Evolutionary conservation across 2,113 vertebrate genomes (phyloP), one percentile per base, ranked within the genome.

Genomic region (Rhea americana): DNA sequence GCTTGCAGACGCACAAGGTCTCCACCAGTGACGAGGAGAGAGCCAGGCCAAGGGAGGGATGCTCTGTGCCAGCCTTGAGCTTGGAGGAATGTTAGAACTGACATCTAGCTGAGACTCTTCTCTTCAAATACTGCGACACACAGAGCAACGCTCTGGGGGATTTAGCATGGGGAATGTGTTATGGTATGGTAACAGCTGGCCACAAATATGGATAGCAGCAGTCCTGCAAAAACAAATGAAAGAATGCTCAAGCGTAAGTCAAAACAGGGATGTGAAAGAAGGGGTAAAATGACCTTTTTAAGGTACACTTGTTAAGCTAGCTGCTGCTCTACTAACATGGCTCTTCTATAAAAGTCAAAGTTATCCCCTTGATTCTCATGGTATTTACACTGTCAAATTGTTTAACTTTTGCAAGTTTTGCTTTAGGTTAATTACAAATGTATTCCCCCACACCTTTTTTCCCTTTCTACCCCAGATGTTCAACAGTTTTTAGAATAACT

Each of bases 1-100:
- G 2, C 82, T 92, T 77, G 89, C 61, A 71, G 89, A 56, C 48
- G 17, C 8, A 39, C 55, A 77, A 51, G 67, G 61, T 83, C 76
- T 39, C 20, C 11, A 18, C 22, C 30, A 62, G 41, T 0, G 1
- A 82, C 25, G 25, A 76, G 16, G 20, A 85, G 51, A 55, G 53
- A 39, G 87, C 21, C 50, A 7, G 77, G 50, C 32, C 24, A 79
- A 53, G 70, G n/a, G 15, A 88, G 77, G 41, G 61, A 59, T 68
- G 51, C 55, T 92, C 24, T 8, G 17, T 86, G 76, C 91, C 70
- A 86, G 58, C 61, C 71, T 91, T 55, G 79, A 41, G 73, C 67
- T 48, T 1, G n/a, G 61, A 89, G 87, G 91, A 93, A 93, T 75
- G 65, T 77, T 72, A 94, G 87, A 93, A 80, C 74, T 85, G 82